These are phyloP conservation scores for Ophion costatus DNA, from an alignment of 2,888 invertebrate species.

Conservation along the genomic window DNA sequence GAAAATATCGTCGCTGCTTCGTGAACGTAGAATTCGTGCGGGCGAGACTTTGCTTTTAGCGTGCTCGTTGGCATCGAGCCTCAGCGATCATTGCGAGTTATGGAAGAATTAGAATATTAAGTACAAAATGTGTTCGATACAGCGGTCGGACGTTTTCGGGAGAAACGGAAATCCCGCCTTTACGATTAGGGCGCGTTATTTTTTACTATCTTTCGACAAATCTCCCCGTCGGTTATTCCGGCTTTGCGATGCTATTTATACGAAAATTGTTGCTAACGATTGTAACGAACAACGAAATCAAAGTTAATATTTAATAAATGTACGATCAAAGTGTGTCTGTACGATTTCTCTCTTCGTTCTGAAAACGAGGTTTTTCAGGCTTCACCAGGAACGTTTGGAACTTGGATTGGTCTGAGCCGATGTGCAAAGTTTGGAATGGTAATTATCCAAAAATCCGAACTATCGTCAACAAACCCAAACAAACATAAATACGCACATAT, in stretches of 20 bases:
- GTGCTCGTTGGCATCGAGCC: conserved; percentile 12
- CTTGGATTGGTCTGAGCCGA: no score
- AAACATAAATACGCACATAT: no score
- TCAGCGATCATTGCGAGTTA: neutral
- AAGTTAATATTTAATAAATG: conserved; percentile 57
- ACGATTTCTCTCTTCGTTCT: neutral
- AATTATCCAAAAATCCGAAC: no score
- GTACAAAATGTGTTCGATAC: conserved; percentile 65
- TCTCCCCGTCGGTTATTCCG: conserved; percentile 46
- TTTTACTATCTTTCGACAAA: conserved; percentile 50
- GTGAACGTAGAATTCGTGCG: no score
- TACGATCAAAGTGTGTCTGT: conserved; percentile 38
- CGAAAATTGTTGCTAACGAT: conserved; percentile 50
- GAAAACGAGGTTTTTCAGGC: neutral
- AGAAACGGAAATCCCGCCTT: conserved; percentile 26
- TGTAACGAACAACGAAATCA: conserved; percentile 56
- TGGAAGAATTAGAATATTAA: conserved; percentile 53
- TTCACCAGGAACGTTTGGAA: neutral
- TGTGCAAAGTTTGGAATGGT: neutral
- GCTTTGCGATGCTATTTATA: conserved; percentile 53
- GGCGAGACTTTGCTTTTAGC: neutral
- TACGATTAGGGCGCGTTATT: conserved; percentile 35
- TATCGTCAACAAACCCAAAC: no score
- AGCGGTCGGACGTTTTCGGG: conserved; percentile 34
- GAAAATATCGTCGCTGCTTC: no score